Evolutionary conservation across 2,797 vertebrate species (phyloP), one percentile per base, ranked within the genome.

Genomic region (Chiloscyllium punctatum): DNA sequence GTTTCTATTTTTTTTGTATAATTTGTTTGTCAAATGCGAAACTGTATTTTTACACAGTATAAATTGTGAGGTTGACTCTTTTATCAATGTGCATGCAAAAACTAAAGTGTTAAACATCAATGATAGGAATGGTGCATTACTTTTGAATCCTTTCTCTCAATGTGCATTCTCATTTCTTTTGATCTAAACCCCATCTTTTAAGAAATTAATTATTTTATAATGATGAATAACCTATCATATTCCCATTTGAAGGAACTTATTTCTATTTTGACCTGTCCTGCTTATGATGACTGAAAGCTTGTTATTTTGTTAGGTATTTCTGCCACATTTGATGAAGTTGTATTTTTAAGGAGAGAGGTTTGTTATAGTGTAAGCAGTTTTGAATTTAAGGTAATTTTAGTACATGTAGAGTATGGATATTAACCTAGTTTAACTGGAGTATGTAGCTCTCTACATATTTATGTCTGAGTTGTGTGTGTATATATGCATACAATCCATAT

Each of bases 1-100:
- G 71, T 21, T 74, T 94, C 69, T 72, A 94, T 94, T 94, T 94
- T 94, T n/a, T 94, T 94, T 0, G 16, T 62, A 94, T 72, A 74
- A 30, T 74, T 48, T 4, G 74, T 74, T 74, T 95, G 68, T 42
- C 69, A 72, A 94, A 94, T 48, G 33, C 23, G 18, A 30, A 91
- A 66, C 57, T 57, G 48, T 94, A 71, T 77, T 95, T 77, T 74
- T 74, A 72, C 25, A 51, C 16, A n/a, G 71, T 48, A 30, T 51
- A 77, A 53, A 7, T 53, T 84, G 42, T 6, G 2, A 7, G n/a
- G 18, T 48, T 42, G 37, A 74, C 13, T n/a, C 51, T 53, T 68
- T 94, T 33, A 3, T 77, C 57, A 77, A 77, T 95, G 48, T 77
- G 30, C 94, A 27, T 71, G 92, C 77, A 72, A 15, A 94, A 72